Evolutionary conservation across 2,113 vertebrate species (phyloP).

Genomic region (Parus major): DNA sequence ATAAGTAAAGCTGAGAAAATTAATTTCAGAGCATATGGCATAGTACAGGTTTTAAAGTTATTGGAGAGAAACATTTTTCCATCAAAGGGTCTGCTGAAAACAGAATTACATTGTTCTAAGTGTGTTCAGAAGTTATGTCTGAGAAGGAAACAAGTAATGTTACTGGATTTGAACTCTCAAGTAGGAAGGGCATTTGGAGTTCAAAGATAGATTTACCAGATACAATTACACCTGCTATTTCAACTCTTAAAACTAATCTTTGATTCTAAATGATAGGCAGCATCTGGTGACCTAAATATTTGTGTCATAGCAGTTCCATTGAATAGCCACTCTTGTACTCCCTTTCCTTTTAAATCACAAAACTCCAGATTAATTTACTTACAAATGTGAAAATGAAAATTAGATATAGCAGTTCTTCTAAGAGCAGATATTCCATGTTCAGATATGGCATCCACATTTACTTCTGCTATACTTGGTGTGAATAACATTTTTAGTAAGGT

Average conservation of each 20-base stretch:
- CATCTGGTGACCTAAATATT: not conserved
- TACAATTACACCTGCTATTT: constrained; percentile 1
- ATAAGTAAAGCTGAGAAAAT: not conserved
- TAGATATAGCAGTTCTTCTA: not conserved
- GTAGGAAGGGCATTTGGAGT: not conserved
- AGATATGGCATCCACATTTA: not conserved
- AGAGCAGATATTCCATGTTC: not conserved
- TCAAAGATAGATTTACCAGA: constrained; percentile 15
- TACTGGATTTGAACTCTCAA: constrained; percentile 25
- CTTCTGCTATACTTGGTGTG: not conserved
- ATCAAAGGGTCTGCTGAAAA: not conserved
- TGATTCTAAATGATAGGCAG: not conserved
- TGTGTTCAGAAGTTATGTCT: not conserved
- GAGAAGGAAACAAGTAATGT: not conserved
- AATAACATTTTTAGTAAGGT: not conserved
- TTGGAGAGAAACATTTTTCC: not conserved
- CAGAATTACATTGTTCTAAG: not conserved
- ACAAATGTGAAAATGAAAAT: not conserved
- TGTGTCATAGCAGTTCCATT: not conserved
- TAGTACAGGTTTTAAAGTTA: not conserved
- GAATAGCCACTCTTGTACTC: not conserved
- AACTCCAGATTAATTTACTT: not conserved
- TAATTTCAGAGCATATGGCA: not conserved
- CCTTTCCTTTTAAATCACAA: not conserved
- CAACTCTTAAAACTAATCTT: not conserved